phyloP scores from a whole-genome alignment of 2,888 invertebrate species.

The Amphipoea oculea region DNA sequence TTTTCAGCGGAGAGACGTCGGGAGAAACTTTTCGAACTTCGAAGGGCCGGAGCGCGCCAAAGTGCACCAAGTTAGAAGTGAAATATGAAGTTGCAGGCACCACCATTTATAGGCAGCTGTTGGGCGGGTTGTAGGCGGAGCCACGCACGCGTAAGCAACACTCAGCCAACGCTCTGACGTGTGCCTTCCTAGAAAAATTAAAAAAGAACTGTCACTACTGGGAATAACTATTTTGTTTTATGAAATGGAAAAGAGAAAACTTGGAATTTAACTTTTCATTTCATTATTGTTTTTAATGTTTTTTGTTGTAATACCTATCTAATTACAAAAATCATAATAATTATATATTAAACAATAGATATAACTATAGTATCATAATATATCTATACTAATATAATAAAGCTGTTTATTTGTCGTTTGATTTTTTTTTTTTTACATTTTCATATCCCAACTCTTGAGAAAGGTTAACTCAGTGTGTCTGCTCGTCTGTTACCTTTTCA shows the following conservation, averaged over 20 bases:
- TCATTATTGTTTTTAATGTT: too few relatives aligned
- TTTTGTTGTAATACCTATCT: not conserved
- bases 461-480: not conserved
- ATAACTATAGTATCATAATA: not conserved
- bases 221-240: not conserved
- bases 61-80: constrained; percentile 83
- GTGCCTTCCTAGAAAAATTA: constrained; percentile 46
- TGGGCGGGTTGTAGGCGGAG: constrained; percentile 85
- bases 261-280: not conserved
- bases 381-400: not conserved
- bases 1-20: constrained; percentile 56
- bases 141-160: constrained; percentile 83
- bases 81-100: constrained; percentile 61
- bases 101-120: constrained; percentile 82
- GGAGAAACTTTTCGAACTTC: constrained; percentile 72
- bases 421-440: not conserved
- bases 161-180: constrained; percentile 61
- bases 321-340: not conserved
- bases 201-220: constrained; percentile 21
- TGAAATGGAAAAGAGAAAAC: not conserved
- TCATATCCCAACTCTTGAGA: not conserved
- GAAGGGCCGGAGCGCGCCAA: constrained; percentile 73
- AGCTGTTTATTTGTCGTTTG: too few relatives aligned
- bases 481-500: not conserved
- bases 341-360: too few relatives aligned